Percentiles rank a stretch among this genome's conserved stretches.
Evolutionary conservation across 2,113 vertebrate genomes (phyloP).

Genomic region (Lophura nycthemera): DNA sequence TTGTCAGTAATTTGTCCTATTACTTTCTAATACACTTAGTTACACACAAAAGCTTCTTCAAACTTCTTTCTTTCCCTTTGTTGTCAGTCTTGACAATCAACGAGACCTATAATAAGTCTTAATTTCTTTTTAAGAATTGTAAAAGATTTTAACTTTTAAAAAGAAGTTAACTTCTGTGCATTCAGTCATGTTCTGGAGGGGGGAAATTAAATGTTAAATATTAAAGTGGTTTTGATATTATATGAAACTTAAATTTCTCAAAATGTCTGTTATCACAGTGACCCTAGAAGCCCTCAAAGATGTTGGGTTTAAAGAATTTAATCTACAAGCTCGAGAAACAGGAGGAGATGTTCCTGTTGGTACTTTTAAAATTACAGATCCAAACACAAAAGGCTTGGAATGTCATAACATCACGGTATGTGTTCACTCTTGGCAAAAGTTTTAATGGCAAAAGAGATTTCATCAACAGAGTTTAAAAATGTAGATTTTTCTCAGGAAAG

Average conservation of each 20-base stretch:
- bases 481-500: neutral
- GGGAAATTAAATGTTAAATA: neutral
- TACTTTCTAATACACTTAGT: neutral
- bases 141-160: neutral
- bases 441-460: neutral
- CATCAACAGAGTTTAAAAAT: neutral
- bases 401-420: constrained; percentile 66
- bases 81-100: neutral
- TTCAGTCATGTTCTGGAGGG: neutral
- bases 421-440: neutral
- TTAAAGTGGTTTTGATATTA: neutral
- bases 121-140: neutral
- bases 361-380: constrained; percentile 69
- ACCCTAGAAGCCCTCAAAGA: constrained; percentile 46
- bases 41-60: neutral
- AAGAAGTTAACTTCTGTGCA: neutral
- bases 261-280: constrained; percentile 49
- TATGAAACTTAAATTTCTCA: neutral
- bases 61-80: neutral
- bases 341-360: constrained; percentile 69
- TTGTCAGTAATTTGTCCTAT: neutral
- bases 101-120: neutral
- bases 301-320: constrained; percentile 64
- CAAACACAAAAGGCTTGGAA: constrained; percentile 61
- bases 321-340: constrained; percentile 71